phyloP scores from a whole-genome alignment of 1,140 invertebrate genomes.

The Antheraea mylitta region DNA sequence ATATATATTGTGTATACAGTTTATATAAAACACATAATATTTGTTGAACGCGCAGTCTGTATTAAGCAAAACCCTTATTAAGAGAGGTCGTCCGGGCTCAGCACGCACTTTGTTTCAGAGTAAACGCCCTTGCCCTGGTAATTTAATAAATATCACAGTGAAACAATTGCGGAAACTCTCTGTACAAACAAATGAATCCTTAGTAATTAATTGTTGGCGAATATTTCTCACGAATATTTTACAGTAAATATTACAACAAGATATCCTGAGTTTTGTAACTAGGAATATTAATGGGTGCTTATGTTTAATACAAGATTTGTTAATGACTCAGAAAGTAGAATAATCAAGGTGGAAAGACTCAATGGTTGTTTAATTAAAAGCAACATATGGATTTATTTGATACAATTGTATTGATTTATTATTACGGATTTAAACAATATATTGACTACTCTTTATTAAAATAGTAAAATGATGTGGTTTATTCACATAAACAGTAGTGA shows the following conservation, averaged over 20 bases:
- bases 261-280: too few relatives aligned
- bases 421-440: too few relatives aligned
- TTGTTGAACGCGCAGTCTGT: constrained; percentile 27
- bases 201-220: neutral
- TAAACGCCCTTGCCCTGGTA: constrained; percentile 33
- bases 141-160: constrained; percentile 47
- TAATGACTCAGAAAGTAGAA: too few relatives aligned
- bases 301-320: too few relatives aligned
- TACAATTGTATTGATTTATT: too few relatives aligned
- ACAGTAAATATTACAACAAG: neutral
- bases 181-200: constrained; percentile 19
- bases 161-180: constrained; percentile 41
- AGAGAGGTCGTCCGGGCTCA: constrained; percentile 32
- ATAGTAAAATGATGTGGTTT: too few relatives aligned
- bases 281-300: too few relatives aligned
- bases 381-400: too few relatives aligned
- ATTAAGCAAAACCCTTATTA: constrained; percentile 46
- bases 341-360: too few relatives aligned
- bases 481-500: too few relatives aligned
- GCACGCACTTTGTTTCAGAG: constrained; percentile 24
- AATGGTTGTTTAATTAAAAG: too few relatives aligned
- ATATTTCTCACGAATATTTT: neutral
- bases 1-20: constrained; percentile 8
- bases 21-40: constrained; percentile 24
- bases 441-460: too few relatives aligned